These are phyloP conservation scores for Pterobdella sp. DNA, from an alignment of 2,888 invertebrate genomes.

Conservation along the genomic window DNA sequence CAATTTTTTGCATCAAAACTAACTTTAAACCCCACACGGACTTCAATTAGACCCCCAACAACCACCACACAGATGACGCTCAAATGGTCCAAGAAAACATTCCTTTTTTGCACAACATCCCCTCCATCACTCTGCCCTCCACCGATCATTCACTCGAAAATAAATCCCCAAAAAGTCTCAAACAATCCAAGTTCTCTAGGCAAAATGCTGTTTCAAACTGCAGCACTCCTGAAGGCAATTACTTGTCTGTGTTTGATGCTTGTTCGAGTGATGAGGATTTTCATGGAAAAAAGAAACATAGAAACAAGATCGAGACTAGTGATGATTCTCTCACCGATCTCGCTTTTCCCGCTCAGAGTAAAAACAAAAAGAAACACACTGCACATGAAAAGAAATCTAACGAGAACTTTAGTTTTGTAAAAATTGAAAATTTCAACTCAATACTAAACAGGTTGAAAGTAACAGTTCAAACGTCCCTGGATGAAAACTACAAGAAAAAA, in stretches of 20 bases:
- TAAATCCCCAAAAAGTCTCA: background rate
- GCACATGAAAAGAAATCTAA: background rate
- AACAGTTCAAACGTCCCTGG: background rate
- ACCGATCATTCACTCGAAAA: background rate
- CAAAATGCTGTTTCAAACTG: slow-evolving; percentile 30
- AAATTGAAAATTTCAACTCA: background rate
- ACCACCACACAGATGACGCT: background rate
- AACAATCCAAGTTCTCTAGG: slow-evolving; percentile 18
- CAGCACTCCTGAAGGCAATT: slow-evolving; percentile 32
- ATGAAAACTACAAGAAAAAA: background rate
- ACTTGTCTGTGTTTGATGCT: slow-evolving; percentile 24
- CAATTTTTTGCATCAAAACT: background rate
- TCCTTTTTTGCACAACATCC: slow-evolving; percentile 27
- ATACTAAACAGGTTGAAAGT: too few relatives aligned
- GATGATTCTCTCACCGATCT: background rate
- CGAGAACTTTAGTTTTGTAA: background rate
- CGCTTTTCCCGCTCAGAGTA: background rate
- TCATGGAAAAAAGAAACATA: background rate
- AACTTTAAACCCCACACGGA: background rate
- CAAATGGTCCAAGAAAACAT: background rate
- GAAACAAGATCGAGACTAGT: background rate
- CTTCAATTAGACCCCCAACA: background rate
- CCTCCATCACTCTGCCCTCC: slow-evolving; percentile 15
- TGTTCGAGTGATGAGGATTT: background rate
- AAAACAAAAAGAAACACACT: background rate